These are phyloP conservation scores for Trachemys scripta DNA, from an alignment of 2,113 vertebrate genomes.

Conservation along the genomic window DNA sequence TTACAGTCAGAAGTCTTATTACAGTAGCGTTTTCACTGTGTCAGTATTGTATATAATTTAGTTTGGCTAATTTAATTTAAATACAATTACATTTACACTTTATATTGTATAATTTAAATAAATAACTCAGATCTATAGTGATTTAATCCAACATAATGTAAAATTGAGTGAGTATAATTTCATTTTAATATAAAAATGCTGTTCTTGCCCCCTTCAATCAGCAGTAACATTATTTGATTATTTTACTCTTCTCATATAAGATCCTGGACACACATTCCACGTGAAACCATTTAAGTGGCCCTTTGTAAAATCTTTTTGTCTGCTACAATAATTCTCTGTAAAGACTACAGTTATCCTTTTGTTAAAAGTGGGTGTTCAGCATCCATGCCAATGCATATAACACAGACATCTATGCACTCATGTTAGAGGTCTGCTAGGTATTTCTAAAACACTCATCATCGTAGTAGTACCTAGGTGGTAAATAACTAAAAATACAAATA, in stretches of 20 bases:
- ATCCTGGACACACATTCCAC: not conserved
- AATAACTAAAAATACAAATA: not conserved
- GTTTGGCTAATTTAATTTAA: slow-evolving; percentile 1
- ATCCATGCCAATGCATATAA: not conserved
- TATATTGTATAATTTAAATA: not conserved
- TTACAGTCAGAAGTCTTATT: not conserved
- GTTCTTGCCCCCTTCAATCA: not conserved
- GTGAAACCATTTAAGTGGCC: not conserved
- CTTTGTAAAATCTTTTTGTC: not conserved
- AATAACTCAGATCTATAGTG: not conserved
- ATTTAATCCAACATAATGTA: not conserved
- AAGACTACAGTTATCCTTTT: not conserved
- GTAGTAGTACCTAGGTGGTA: not conserved
- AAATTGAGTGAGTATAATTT: not conserved
- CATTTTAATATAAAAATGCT: not conserved
- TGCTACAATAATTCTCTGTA: not conserved
- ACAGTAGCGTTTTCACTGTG: not conserved
- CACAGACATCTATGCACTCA: not conserved
- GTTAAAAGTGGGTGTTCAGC: not conserved
- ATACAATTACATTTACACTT: not conserved
- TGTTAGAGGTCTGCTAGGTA: not conserved
- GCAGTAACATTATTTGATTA: not conserved
- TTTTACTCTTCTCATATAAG: not conserved
- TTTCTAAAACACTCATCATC: not conserved
- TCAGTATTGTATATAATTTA: not conserved